Evolutionary conservation across 2,888 invertebrate species (phyloP), one percentile per base, ranked within the genome.

Genomic region (Latrodectus elegans): DNA sequence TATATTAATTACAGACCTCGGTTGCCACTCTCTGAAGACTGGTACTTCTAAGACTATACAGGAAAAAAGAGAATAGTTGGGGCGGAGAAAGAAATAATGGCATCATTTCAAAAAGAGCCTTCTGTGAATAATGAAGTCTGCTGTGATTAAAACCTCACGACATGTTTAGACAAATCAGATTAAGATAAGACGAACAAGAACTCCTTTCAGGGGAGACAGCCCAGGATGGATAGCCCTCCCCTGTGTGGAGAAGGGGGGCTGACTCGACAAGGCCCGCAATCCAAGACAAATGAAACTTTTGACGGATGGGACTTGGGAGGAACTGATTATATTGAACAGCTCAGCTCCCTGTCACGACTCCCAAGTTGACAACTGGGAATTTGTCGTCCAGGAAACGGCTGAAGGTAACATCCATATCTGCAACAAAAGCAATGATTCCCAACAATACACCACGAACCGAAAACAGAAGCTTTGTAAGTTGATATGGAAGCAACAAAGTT

Each of bases 131-230:
- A 84, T 84, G 83, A 70, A 22, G 22, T 22, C 22, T 60, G 83
- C 70, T 71, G 75, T 71, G 76, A 84, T 77, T 84, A 77, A 77
- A 84, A 84, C 76, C 76, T 84, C 22, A 22, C 83, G 65, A 71
- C 76, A 77, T 84, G 83, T 84, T 84, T 84, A 76, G 83, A 84
- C 83, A 84, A 84, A 84, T 84, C 83, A 84, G 83, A 76, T 84
- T 84, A 84, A 84, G 77, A 84, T 71, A 67, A 26, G n/a, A 65
- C 64, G 26, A 65, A 84, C 83, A 84, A 75, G 77, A 70, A 49
- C 83, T 84, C 75, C 65, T 77, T 77, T 75, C 38, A 51, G 70
- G 15, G 70, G 38, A 74, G 26, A 74, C 53, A 15, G 55, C 55
- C 55, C 68, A 75, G 72, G 65, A 77, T 84, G 83, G 83, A 84